Evolutionary conservation across 2,888 invertebrate species (phyloP), one percentile per base, ranked within the genome.

Genomic region (Chydorus sphaericus): DNA sequence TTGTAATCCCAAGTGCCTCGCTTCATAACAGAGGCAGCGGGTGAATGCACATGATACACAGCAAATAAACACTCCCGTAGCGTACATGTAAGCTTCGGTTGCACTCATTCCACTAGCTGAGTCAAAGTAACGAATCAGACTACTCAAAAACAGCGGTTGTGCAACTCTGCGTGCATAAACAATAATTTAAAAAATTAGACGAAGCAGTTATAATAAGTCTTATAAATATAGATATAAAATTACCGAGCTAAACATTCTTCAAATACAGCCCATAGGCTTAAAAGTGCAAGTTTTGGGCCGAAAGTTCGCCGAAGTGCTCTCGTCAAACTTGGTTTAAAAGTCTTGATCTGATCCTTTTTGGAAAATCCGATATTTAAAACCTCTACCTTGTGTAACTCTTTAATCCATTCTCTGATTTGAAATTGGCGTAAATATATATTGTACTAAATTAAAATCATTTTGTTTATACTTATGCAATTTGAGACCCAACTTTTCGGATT

Each of bases 1-100:
- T 69, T 84, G 80, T 86, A 89, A 85, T 48, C 90, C 89, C 5
- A 36, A 26, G 33, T 56, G 82, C 55, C 83, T 74, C 18, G 85
- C 79, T 18, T 81, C 82, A 75, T 90, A 80, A 81, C 86, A 89
- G 0, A 87, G 87, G 71, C 96, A 96, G 60, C 85, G 81, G n/a
- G 84, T 73, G 62, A 88, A 73, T 28, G 89, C 80, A 65, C 83
- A 83, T 49, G 84, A 65, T 0, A 82, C 80, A 1, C 86, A 85
- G 64, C 83, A 83, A 18, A 82, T 63, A 14, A 86, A 77, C 31
- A 90, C 80, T 4, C 80, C 81, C 0, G 73, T 76, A 1, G 88
- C 86, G 67, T 84, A 87, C 50, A 83, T 67, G 67, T 85, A 87
- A 0, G 90, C 88, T 29, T 82, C 75, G 3, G 72, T 66, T 49